Conservation (phyloP, 2,797 vertebrate species). For the Megaceryle alcyon region DNA sequence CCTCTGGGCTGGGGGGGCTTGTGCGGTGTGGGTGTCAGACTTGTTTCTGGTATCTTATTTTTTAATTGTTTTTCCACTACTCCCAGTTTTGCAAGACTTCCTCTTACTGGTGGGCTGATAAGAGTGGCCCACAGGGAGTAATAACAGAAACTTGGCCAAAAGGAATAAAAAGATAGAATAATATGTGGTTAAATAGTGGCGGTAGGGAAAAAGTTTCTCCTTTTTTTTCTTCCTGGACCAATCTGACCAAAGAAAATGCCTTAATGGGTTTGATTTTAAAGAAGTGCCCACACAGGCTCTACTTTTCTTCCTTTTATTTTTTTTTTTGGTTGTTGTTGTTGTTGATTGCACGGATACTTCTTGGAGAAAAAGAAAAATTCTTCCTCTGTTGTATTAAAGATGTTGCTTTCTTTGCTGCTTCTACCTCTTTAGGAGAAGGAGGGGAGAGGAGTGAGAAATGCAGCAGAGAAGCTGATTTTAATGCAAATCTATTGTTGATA, state of each 20-base stretch:
- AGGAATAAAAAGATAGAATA: fast-evolving
- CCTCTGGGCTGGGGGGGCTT: no score
- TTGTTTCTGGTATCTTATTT: fast-evolving
- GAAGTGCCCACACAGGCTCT: not conserved
- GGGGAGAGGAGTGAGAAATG: constrained; percentile 3
- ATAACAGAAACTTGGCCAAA: not conserved
- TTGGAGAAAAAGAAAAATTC: not conserved
- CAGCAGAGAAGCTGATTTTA: constrained; percentile 45
- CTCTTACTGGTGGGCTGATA: not conserved
- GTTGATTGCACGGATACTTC: not conserved
- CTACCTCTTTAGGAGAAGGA: constrained; percentile 13
- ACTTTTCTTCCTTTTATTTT: not conserved
- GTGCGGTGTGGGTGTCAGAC: no score
- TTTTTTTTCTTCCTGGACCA: fast-evolving
- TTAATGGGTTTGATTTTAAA: not conserved
- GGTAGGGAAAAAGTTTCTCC: no score
- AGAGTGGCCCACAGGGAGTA: not conserved
- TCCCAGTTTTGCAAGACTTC: not conserved
- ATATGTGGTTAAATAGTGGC: not conserved
- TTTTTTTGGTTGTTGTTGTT: not conserved
- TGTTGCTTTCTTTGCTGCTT: constrained; percentile 6
- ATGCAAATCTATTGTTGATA: constrained; percentile 60
- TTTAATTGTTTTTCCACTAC: no score
- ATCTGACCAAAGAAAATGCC: not conserved
- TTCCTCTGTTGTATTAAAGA: not conserved